Evolutionary conservation across 2,888 invertebrate genomes (phyloP), one percentile per base, ranked within the genome.

Genomic region (Pristionchus exspectatus): DNA sequence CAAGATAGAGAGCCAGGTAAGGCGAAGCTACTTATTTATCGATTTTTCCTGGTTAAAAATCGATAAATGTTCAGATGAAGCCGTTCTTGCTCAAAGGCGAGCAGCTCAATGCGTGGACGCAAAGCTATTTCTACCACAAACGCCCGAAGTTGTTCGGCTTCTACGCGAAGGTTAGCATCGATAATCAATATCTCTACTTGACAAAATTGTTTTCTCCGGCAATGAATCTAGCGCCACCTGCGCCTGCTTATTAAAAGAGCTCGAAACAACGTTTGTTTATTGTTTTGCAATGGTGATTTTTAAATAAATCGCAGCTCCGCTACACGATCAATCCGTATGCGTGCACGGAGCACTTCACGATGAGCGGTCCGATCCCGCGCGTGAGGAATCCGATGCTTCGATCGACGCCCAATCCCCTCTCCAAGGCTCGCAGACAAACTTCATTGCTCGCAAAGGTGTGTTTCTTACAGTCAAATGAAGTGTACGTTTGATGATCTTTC

Each of bases 301-400:
- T 44, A 44, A 77, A 18, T 33, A 77, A 30, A 33, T 77, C 56
- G 18, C 56, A 84, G 84, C 27, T 84, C n/a, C 84, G 84, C 54
- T 84, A 84, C 84, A 84, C 84, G 84, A 24, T 84, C 27, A 84
- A 84, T 56, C 84, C 84, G 27, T 84, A 56, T 56, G 30, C 84
- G 2, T 84, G 84, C 14, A 24, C 30, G 27, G 59, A 84, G 54
- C 84, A 84, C 56, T 56, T 56, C 56, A 54, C n/a, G 27, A 21
- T 33, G 38, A 38, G 38, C 30, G 9, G 30, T 18, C 59, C 69
- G 0, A 9, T 18, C 18, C 59, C 24, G 21, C 59, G 59, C 59
- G 12, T 18, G 21, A 59, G 59, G 24, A 9, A 16, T 24, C 59
- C 9, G 44, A 12, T 50, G 44, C 10, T 50, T 9, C 44, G 44